These are phyloP conservation scores for Alligator sinensis DNA, from an alignment of 2,113 vertebrate species.

Conservation along the genomic window DNA sequence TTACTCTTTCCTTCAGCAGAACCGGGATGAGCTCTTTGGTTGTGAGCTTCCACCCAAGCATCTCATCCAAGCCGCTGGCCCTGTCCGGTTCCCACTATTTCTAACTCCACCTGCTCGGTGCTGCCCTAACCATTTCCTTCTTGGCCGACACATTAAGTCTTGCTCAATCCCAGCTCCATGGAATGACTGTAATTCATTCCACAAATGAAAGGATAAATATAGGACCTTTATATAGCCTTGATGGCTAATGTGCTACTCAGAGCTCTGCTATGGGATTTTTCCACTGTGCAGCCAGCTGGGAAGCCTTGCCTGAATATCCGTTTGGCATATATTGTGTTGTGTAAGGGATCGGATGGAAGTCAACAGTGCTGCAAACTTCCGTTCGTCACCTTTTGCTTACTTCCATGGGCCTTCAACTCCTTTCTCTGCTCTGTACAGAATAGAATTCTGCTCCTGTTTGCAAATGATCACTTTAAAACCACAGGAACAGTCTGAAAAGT, in stretches of 20 bases:
- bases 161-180: constrained; percentile 20
- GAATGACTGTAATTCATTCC: constrained; percentile 39
- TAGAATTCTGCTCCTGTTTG: neutral
- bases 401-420: neutral
- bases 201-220: constrained; percentile 35
- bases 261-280: constrained; percentile 41
- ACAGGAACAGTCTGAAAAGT: neutral
- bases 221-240: constrained; percentile 19
- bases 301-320: constrained; percentile 16
- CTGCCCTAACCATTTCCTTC: neutral
- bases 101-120: neutral
- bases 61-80: neutral
- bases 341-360: neutral
- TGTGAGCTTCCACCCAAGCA: neutral
- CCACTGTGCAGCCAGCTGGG: constrained; percentile 5
- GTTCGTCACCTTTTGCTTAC: constrained; percentile 23
- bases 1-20: neutral
- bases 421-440: neutral
- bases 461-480: neutral
- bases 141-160: neutral
- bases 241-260: constrained; percentile 35
- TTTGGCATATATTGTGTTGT: neutral
- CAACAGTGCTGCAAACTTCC: neutral
- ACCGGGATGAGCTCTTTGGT: neutral
- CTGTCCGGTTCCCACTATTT: neutral